Conservation (phyloP, 2,888 invertebrate species). For the Melolontha melolontha region DNA sequence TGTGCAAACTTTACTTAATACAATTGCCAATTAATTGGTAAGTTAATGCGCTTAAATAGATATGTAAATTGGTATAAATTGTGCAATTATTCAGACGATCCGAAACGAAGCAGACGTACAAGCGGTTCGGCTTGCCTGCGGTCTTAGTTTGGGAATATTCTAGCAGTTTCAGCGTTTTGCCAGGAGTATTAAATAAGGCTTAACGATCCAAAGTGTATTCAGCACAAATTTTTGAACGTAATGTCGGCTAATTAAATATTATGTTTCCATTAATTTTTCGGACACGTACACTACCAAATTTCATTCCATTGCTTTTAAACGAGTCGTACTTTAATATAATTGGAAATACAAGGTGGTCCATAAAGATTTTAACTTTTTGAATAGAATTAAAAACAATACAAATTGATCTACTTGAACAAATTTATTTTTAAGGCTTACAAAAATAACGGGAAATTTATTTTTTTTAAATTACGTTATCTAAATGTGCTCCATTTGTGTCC, state of each 20-base stretch:
- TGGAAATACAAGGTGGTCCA: no score
- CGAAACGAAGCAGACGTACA: conserved; percentile 51
- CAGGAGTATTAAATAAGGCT: background rate
- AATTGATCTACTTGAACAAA: no score
- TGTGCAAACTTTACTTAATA: conserved; percentile 50
- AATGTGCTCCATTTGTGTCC: no score
- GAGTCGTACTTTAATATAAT: no score
- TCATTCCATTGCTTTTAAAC: no score
- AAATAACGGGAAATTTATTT: no score
- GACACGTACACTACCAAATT: no score
- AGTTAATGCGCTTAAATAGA: conserved; percentile 45
- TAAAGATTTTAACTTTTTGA: no score
- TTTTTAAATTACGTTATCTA: no score
- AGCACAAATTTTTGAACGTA: conserved; percentile 10
- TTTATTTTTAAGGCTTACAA: no score
- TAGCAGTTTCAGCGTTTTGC: conserved; percentile 19
- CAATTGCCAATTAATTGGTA: conserved; percentile 51
- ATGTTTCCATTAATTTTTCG: background rate
- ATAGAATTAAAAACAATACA: no score
- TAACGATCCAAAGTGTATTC: conserved; percentile 13
- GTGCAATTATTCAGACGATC: conserved; percentile 53
- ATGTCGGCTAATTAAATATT: conserved; percentile 24
- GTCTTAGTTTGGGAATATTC: conserved; percentile 26
- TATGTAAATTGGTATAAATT: conserved; percentile 54
- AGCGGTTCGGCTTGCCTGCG: conserved; percentile 47